These are phyloP conservation scores for Trematomus bernacchii DNA, from an alignment of 2,797 vertebrate genomes.

Conservation along the genomic window DNA sequence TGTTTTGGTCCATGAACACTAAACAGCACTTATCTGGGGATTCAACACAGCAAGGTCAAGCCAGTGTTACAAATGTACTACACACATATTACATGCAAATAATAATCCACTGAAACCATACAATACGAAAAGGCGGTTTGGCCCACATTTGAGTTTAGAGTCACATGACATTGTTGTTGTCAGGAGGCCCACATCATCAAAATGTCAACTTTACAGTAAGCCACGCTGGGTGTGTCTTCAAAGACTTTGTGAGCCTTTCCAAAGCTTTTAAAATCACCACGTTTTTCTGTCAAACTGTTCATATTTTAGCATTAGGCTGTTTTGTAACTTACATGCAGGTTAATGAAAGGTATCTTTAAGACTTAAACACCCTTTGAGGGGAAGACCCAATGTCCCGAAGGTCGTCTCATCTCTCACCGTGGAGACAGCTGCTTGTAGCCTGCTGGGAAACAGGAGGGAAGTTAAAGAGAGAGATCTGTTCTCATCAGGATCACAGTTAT, in stretches of 20 bases:
- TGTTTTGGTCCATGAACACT: slow-evolving; percentile 67
- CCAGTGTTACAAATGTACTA: not conserved
- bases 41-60: slow-evolving; percentile 70
- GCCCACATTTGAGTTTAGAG: not conserved
- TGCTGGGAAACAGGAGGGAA: slow-evolving; percentile 56
- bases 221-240: not conserved
- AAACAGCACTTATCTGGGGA: slow-evolving; percentile 62
- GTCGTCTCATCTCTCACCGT: slow-evolving; percentile 69
- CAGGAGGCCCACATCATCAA: not conserved
- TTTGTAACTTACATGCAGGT: slow-evolving; percentile 2
- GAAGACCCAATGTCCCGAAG: slow-evolving; percentile 50
- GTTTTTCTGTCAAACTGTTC: not conserved
- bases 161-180: not conserved
- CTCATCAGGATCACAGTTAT: slow-evolving; percentile 61
- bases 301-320: not conserved
- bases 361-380: slow-evolving; percentile 13
- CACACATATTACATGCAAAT: not conserved
- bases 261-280: not conserved
- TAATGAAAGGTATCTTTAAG: slow-evolving; percentile 1
- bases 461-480: slow-evolving; percentile 54
- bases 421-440: slow-evolving; percentile 75
- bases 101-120: not conserved
- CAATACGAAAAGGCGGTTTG: not conserved
- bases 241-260: not conserved
- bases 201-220: slow-evolving; percentile 1